A percentile compares a stretch with the other conserved stretches of the same genome.
These are phyloP conservation scores for Palythoa heliodiscus DNA, from an alignment of 92 coral and sea anemone species.

Conservation along the genomic window DNA sequence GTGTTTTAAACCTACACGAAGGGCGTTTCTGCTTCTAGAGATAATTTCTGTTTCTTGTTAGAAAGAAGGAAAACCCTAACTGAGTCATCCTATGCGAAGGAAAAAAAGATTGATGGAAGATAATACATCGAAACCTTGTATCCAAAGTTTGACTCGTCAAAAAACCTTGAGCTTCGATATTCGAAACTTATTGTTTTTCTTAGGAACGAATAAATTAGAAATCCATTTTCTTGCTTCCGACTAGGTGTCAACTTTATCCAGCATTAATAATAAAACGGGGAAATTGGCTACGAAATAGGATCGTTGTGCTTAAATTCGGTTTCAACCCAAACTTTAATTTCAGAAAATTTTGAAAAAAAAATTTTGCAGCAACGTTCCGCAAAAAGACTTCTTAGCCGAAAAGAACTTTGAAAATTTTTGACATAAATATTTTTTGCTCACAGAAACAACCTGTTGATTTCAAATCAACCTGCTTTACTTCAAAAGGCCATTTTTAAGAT, in stretches of 20 bases:
- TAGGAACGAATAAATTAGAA: constrained; percentile 23
- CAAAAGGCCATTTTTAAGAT: constrained; percentile 65
- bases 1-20: constrained; percentile 14
- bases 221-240: constrained; percentile 32
- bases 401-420: neutral
- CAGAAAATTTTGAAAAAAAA: neutral
- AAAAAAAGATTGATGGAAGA: neutral
- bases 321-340: neutral
- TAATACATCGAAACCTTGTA: neutral
- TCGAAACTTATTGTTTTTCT: constrained; percentile 5
- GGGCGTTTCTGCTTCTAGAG: constrained; percentile 33
- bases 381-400: neutral
- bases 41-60: neutral
- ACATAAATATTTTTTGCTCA: neutral
- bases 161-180: constrained; percentile 24
- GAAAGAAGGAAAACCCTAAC: constrained; percentile 11
- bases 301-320: neutral
- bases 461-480: constrained; percentile 66
- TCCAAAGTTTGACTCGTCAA: neutral
- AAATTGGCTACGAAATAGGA: neutral
- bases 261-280: constrained; percentile 1
- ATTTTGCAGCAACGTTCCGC: neutral
- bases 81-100: neutral
- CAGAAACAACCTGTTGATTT: constrained; percentile 87
- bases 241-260: constrained; percentile 22